Evolutionary conservation across 1,140 invertebrate species (phyloP), one percentile per base, ranked within the genome.

Genomic region (Anthonomus grandis): DNA sequence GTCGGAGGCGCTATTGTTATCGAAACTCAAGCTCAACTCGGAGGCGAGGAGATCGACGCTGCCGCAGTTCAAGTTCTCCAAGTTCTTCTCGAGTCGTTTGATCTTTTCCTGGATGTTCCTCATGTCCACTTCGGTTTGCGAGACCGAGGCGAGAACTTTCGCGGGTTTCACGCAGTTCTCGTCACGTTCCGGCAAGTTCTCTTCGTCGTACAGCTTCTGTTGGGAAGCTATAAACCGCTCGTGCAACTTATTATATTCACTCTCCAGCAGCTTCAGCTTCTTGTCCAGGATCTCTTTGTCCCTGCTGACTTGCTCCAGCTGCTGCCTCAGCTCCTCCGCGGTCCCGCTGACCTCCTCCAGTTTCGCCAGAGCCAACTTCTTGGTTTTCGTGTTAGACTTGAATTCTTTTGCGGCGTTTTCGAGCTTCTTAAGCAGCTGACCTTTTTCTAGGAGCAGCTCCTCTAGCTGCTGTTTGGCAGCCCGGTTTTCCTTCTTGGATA

Each of bases 361-460:
- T 31, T 64, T 67, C 1, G 63, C 63, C 18, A 69, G 13, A 3
- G 65, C 64, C n/a, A 53, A 0, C 25, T 67, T 69, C 45, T 67
- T 69, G 4, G 61, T 57, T 44, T 63, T 67, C 0, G 61, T 64
- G 24, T 67, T 65, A n/a, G 18, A 38, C 24, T 63, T 64, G 24
- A 66, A 57, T 18, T 69, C 67, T 48, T 63, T 69, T 1, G 65
- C 60, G 3, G 65, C 67, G 10, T 22, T 64, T 39, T 67, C 67
- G 22, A 65, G 36, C 27, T 59, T 59, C 24, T 56, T 63, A 1
- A 63, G 9, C 18, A 63, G 23, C 25, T 48, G 21, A 2, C 46
- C 34, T 47, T 64, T 66, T 47, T 69, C 67, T 34, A 63, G 42
- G 5, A 69, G 9, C 15, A 69, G 13, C 44, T 67, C 65, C 15